Evolutionary conservation across 1,140 invertebrate genomes (phyloP).

Genomic region (Lepidurus couesii): DNA sequence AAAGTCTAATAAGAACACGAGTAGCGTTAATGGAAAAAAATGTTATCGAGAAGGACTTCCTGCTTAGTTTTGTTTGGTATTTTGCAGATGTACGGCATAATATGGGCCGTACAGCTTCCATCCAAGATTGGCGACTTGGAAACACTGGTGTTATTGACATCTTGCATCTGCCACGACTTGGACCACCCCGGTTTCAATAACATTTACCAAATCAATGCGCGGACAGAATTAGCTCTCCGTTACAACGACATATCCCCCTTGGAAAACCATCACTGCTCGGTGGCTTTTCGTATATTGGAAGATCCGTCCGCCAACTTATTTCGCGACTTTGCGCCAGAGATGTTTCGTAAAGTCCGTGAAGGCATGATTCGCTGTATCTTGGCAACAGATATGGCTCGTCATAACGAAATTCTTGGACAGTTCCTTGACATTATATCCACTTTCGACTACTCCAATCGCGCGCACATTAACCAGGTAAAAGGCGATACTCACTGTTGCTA

Average conservation of each 20-base stretch:
- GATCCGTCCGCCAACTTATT: slow-evolving; percentile 72
- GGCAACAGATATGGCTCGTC: slow-evolving; percentile 78
- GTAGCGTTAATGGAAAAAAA: slow-evolving; percentile 38
- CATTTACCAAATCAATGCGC: slow-evolving; percentile 79
- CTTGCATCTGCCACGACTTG: slow-evolving; percentile 82
- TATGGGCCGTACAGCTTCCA: slow-evolving; percentile 64
- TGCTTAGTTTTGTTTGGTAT: slow-evolving; percentile 34
- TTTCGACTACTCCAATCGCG: slow-evolving; percentile 68
- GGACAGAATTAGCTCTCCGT: slow-evolving; percentile 73
- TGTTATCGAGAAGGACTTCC: not conserved
- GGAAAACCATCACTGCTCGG: slow-evolving; percentile 84
- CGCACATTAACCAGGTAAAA: slow-evolving; percentile 72
- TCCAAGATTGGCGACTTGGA: slow-evolving; percentile 66
- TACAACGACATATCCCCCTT: slow-evolving; percentile 85
- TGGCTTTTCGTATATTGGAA: slow-evolving; percentile 73
- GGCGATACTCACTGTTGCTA: not conserved
- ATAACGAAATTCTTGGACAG: slow-evolving; percentile 75
- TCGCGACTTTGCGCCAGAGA: slow-evolving; percentile 57
- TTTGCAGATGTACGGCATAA: slow-evolving; percentile 76
- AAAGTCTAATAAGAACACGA: not conserved
- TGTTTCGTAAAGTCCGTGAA: slow-evolving; percentile 60
- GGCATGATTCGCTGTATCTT: slow-evolving; percentile 79
- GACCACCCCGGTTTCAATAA: slow-evolving; percentile 90
- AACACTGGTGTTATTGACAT: slow-evolving; percentile 69
- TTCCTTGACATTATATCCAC: slow-evolving; percentile 63